Evolutionary conservation across 2,888 invertebrate species (phyloP).

Genomic region (Trichogramma dendrolimi): DNA sequence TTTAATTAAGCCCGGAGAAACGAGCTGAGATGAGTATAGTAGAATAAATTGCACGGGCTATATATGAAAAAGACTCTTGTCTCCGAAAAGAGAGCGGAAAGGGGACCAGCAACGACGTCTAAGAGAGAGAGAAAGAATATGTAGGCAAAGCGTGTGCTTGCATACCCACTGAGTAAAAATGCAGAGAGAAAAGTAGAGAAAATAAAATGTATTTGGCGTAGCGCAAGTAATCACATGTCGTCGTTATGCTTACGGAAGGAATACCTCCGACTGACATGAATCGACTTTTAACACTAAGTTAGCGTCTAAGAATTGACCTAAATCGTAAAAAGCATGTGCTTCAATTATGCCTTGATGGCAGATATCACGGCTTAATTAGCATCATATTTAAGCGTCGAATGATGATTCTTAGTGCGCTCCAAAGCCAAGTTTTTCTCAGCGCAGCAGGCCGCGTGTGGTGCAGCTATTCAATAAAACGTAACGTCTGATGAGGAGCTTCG

Average conservation of each 20-base stretch:
- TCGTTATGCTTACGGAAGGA: no score
- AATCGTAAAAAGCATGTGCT: slow-evolving; percentile 6
- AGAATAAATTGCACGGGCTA: slow-evolving; percentile 40
- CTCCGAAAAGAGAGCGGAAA: slow-evolving; percentile 11
- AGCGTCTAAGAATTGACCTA: background rate
- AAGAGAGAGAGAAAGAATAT: slow-evolving; percentile 15
- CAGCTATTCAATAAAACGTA: slow-evolving; percentile 15
- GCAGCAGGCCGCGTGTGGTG: background rate
- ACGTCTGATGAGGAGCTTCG: slow-evolving; percentile 7
- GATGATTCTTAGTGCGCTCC: background rate
- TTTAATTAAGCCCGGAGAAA: slow-evolving; percentile 42
- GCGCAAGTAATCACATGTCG: no score
- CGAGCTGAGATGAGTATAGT: slow-evolving; percentile 33
- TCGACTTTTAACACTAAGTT: no score
- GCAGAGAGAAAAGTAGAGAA: no score
- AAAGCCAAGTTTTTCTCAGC: background rate
- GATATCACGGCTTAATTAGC: slow-evolving; percentile 15
- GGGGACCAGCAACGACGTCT: slow-evolving; percentile 9
- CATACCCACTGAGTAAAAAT: no score
- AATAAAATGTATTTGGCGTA: no score
- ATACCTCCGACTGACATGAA: no score
- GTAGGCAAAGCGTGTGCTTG: no score
- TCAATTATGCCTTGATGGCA: slow-evolving; percentile 13
- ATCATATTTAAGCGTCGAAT: slow-evolving; percentile 2
- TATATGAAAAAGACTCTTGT: slow-evolving; percentile 18